phyloP scores from a whole-genome alignment of 2,797 vertebrate genomes.

The Gephyroberyx darwinii region DNA sequence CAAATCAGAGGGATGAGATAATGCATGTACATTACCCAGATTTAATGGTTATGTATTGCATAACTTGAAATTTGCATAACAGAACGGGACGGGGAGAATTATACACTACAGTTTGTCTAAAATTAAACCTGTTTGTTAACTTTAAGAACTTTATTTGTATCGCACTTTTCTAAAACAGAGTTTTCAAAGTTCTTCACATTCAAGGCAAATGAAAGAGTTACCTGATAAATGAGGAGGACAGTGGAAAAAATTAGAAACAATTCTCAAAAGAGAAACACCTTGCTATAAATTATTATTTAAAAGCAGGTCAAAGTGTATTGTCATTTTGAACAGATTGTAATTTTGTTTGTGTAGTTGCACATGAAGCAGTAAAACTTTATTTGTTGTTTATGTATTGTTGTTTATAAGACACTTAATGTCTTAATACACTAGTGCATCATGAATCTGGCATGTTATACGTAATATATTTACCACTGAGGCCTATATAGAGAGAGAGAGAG shows the following conservation, averaged over 20 bases:
- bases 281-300: constrained; percentile 2
- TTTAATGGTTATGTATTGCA: constrained; percentile 18
- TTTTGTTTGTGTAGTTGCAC: background rate
- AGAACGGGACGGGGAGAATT: background rate
- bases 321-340: too few species aligned
- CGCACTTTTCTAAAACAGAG: too few species aligned
- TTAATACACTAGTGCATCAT: too few species aligned
- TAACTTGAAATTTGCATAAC: constrained; percentile 10
- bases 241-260: background rate
- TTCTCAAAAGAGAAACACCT: constrained; percentile 4
- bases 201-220: too few species aligned
- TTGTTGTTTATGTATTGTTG: too few species aligned
- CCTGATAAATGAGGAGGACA: too few species aligned
- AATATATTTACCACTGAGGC: too few species aligned
- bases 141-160: background rate
- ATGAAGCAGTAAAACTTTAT: too few species aligned
- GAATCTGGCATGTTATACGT: too few species aligned
- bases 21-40: constrained; percentile 31
- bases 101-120: background rate
- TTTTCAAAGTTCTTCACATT: too few species aligned
- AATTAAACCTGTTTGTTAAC: background rate
- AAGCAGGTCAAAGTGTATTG: constrained; percentile 8
- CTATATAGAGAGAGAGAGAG: too few species aligned
- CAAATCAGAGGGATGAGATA: constrained; percentile 32
- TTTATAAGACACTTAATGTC: too few species aligned